These are phyloP conservation scores for Ictalurus punctatus DNA, from an alignment of 2,113 vertebrate species.

Conservation along the genomic window DNA sequence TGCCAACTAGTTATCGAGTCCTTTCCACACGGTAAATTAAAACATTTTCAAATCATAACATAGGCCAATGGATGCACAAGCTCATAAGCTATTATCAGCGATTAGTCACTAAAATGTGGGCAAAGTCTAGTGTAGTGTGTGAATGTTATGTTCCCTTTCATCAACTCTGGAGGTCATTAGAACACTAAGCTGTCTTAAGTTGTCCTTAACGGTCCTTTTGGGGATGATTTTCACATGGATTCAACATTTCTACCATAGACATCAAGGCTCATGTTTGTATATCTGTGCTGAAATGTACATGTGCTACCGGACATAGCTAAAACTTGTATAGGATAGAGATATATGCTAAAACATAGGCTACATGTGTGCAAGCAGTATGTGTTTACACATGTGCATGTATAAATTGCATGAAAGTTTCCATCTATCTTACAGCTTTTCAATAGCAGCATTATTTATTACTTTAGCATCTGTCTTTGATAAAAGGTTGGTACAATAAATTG, in stretches of 20 bases:
- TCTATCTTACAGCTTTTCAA: no score
- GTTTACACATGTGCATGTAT: no score
- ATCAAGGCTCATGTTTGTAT: not conserved
- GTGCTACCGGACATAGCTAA: not conserved
- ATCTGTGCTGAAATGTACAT: not conserved
- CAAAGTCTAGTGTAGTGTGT: not conserved
- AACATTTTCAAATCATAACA: not conserved
- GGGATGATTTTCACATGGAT: not conserved
- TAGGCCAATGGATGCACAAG: not conserved
- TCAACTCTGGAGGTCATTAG: not conserved
- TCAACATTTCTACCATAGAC: not conserved
- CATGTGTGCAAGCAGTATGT: no score
- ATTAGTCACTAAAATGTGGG: not conserved
- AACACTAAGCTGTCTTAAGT: not conserved
- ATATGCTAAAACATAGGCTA: not conserved
- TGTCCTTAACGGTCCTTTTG: not conserved
- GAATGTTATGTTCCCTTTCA: not conserved
- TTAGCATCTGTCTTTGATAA: not conserved
- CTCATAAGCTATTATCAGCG: not conserved
- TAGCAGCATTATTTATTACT: not conserved
- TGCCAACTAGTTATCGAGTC: slow-evolving; percentile 4
- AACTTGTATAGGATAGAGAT: not conserved
- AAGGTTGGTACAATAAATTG: not conserved
- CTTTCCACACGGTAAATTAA: not conserved
- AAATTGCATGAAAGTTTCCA: no score